Base-by-base conservation (phyloP, 2,113 vertebrate genomes). In the Brachirus orientalis region DNA sequence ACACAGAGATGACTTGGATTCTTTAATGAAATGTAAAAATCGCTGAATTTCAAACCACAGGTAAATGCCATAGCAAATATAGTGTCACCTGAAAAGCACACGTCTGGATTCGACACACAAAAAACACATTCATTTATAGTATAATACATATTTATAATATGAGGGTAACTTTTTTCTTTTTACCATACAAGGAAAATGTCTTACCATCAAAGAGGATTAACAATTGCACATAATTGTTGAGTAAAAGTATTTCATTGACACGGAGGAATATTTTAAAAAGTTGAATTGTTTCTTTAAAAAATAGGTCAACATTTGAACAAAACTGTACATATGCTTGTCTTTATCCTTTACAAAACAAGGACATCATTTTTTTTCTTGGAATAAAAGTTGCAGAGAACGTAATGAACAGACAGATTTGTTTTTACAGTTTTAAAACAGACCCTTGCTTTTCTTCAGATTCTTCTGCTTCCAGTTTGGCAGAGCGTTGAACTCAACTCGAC, bases 401-500 rank as follows among this genome's bases (percentile, higher is more conserved):
- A 50, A 75, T 59, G 37, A 55, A 47, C 16, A 58, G 57, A 56
- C 17, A 41, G 33, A 17, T 52, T 37, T 58, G 59, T 62, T 37
- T 43, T 43, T 10, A 1, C 12, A 16, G 4, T 65, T 88, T 90
- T 87, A 94, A 85, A 94, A 94, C 54, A 94, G 90, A 47, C 79
- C 89, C 72, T 93, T 94, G 84, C 84, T 89, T 73, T 94, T 94
- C 80, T 94, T 94, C 78, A 92, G 85, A 51, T 94, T 94, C 68
- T 93, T 89, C 59, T 94, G 93, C 66, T 94, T 94, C 93, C 94
- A 94, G 90, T 89, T 92, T 53, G 94, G 93, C 76, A 94, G 81
- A 10, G 88, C 72, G 16, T 88, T 89, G 83, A 94, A 94, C 80
- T 94, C 93, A 4, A 92, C 89, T 20, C 90, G 89, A 36, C 82